These are phyloP conservation scores for Hirundo rustica DNA, from an alignment of 2,797 vertebrate genomes.

Conservation along the genomic window DNA sequence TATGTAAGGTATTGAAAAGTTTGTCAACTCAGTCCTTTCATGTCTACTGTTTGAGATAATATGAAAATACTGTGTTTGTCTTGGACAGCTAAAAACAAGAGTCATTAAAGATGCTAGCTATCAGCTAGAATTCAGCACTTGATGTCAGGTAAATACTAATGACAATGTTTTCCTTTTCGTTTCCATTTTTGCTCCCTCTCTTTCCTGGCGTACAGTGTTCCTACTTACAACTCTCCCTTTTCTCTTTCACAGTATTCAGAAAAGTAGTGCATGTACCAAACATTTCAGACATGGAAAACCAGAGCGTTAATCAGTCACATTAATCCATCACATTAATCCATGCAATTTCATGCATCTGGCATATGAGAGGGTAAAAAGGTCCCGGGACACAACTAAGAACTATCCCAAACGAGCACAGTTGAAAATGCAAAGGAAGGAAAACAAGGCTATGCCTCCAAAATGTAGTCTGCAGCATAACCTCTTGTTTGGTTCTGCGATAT, in stretches of 20 bases:
- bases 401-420: background rate
- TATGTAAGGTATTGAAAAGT: background rate
- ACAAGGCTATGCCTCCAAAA: background rate
- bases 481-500: background rate
- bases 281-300: background rate
- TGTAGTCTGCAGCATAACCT: background rate
- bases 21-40: background rate
- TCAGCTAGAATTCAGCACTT: background rate
- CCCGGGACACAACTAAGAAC: background rate
- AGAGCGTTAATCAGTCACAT: background rate
- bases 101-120: background rate
- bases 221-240: background rate
- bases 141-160: background rate
- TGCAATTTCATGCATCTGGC: background rate
- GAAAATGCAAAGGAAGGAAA: background rate
- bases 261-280: background rate
- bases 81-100: background rate
- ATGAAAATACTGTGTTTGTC: background rate
- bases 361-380: background rate
- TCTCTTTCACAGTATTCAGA: background rate
- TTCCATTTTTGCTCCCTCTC: background rate
- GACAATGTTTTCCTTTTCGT: background rate
- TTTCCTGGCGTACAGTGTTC: rapidly evolving
- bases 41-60: background rate
- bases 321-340: background rate